phyloP scores from a whole-genome alignment of 2,113 vertebrate genomes.

The Greenwoodochromis staneri region DNA sequence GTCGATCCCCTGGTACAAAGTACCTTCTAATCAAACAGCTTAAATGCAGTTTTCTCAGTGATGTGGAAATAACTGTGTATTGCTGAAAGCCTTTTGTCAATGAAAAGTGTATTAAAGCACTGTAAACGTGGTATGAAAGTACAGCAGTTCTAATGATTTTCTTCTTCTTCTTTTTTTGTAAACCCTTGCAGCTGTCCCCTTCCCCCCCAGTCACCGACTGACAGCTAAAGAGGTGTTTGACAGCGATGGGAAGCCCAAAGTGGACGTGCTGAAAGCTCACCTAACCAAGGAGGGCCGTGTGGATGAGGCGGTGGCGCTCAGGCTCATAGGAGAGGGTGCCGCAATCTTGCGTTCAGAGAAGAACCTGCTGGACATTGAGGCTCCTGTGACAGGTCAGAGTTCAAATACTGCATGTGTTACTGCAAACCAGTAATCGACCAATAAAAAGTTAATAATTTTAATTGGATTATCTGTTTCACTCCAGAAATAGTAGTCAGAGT shows the following conservation, averaged over 20 bases:
- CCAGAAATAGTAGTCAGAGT: neutral
- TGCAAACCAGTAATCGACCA: neutral
- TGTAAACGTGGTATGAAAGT: neutral
- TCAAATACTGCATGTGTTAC: neutral
- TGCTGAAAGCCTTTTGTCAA: conserved; percentile 7
- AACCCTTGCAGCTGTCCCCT: conserved; percentile 84
- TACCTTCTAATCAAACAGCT: conserved; percentile 45
- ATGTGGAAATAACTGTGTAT: conserved; percentile 18
- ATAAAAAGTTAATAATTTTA: rapidly evolving
- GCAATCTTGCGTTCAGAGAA: conserved; percentile 92
- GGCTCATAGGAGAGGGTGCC: conserved; percentile 93
- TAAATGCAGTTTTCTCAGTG: conserved; percentile 11
- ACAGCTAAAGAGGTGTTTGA: conserved; percentile 98
- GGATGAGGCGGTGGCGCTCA: conserved; percentile 90
- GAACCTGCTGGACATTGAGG: conserved; percentile 96
- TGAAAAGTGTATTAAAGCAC: neutral
- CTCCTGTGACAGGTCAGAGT: conserved; percentile 89
- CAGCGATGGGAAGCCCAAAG: conserved; percentile 92
- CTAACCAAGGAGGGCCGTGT: conserved; percentile 97
- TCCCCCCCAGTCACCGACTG: conserved; percentile 95
- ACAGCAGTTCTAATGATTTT: neutral
- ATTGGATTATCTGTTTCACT: neutral
- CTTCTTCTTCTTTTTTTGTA: neutral
- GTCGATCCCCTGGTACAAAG: conserved; percentile 35
- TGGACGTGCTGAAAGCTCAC: conserved; percentile 96